These are phyloP conservation scores for Scomber japonicus DNA, from an alignment of 2,113 vertebrate genomes.

Conservation along the genomic window DNA sequence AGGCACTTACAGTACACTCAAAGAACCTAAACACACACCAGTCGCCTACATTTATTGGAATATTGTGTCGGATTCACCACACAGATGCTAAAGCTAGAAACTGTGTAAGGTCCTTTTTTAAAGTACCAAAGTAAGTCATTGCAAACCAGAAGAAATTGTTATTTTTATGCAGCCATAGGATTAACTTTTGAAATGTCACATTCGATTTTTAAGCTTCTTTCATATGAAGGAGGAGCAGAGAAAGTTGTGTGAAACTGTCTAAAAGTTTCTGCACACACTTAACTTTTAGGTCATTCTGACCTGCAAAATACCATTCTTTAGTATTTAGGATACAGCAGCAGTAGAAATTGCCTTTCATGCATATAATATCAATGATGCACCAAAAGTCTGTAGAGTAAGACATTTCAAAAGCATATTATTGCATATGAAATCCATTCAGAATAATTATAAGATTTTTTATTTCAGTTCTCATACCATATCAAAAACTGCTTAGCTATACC, in stretches of 20 bases:
- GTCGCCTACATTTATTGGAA: neutral
- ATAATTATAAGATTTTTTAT: neutral
- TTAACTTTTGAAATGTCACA: conserved; percentile 14
- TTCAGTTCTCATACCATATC: neutral
- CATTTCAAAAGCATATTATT: conserved; percentile 1
- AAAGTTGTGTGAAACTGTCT: neutral
- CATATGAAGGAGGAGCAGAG: neutral
- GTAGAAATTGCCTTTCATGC: neutral
- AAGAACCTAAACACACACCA: conserved; percentile 7
- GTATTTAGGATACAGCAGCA: neutral
- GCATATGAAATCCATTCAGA: conserved; percentile 7
- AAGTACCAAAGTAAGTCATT: neutral
- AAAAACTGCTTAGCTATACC: neutral
- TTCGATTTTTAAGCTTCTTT: neutral
- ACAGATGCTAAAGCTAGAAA: neutral
- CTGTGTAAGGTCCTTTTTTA: neutral
- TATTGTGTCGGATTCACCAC: neutral
- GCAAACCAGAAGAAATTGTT: neutral
- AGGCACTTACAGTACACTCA: neutral
- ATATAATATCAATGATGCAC: neutral
- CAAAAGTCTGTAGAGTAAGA: neutral
- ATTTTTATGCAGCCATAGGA: neutral
- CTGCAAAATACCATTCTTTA: neutral
- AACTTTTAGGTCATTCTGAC: conserved; percentile 1
- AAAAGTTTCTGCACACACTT: neutral